Conservation (phyloP, 2,797 vertebrate genomes). For the Epinephelus coioides region DNA sequence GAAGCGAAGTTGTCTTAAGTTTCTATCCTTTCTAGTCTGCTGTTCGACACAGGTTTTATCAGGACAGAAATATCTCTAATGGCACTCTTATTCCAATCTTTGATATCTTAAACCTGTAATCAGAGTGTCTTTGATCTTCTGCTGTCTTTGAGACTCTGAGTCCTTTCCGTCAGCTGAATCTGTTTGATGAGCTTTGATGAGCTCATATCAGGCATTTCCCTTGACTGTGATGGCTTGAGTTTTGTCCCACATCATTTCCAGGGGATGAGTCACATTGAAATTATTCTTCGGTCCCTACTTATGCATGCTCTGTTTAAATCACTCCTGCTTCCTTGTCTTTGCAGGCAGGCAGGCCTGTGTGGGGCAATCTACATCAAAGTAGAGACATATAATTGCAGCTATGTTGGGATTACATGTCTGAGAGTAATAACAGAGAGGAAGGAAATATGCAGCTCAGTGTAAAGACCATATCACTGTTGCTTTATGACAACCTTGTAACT, state of each 20-base stretch:
- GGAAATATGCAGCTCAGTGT: slow-evolving; percentile 5
- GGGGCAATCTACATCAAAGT: slow-evolving; percentile 41
- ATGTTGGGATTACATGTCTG: slow-evolving; percentile 13
- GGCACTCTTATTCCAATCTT: not conserved
- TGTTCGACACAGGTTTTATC: not conserved
- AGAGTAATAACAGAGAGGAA: not conserved
- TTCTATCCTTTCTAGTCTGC: no score
- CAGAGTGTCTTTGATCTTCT: slow-evolving; percentile 41
- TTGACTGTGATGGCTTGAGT: slow-evolving; percentile 6
- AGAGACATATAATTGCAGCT: slow-evolving; percentile 15
- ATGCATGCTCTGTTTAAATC: slow-evolving; percentile 4
- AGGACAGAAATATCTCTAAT: slow-evolving; percentile 1
- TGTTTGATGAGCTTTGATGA: slow-evolving; percentile 48
- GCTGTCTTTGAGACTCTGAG: slow-evolving; percentile 15
- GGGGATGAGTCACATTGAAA: slow-evolving; percentile 24
- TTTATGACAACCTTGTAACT: not conserved
- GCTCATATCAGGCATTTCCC: slow-evolving; percentile 15
- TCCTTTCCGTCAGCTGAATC: slow-evolving; percentile 37
- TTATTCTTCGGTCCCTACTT: not conserved
- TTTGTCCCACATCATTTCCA: slow-evolving; percentile 31
- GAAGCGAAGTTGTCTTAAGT: no score
- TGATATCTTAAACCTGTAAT: slow-evolving; percentile 39
- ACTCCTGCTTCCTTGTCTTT: not conserved
- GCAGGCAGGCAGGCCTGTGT: not conserved
- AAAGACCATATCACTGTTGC: not conserved